Evolutionary conservation across 2,113 vertebrate species (phyloP), one percentile per base, ranked within the genome.

Genomic region (Galeopterus variegatus): DNA sequence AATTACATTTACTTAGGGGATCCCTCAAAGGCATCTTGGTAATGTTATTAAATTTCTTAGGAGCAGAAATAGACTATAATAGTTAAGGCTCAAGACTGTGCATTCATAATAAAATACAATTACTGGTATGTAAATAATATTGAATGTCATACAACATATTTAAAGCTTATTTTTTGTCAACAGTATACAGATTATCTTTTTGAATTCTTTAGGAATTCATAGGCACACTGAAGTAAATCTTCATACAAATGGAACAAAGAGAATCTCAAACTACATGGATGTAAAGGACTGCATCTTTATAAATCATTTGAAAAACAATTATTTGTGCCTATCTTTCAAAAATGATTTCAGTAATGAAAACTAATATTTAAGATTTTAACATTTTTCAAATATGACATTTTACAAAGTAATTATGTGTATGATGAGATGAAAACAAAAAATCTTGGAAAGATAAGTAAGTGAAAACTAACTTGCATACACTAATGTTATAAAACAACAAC

Each of bases 171-270:
- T 18, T 92, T 92, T 58, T 88, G 33, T 86, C 58, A 97, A 64
- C 58, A 93, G 7, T 45, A 64, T 36, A 95, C 21, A n/a, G 62
- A 73, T 93, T 90, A 89, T 90, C 45, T 6, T 76, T 76, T 48
- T 56, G 45, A 95, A 89, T 89, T 52, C 64, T 80, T 72, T 70
- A 87, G 64, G 48, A 81, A 15, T 62, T 88, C 50, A 15, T 58
- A 87, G 91, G 79, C 26, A 95, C 31, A 91, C 7, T 95, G 45
- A 94, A 96, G 83, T 88, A 64, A 87, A n/a, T 93, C 86, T 85
- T 96, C 5, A 96, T 97, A 98, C 81, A 98, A 97, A 98, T 96
- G 96, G 92, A 98, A 97, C 94, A 96, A 97, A 85, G 62, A 88
- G 31, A 91, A 84, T 93, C 77, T 95, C n/a, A 69, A 91, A 94